Percentiles rank a stretch among this genome's conserved stretches.
These are phyloP conservation scores for Urophycis tenuis DNA, from an alignment of 2,797 vertebrate genomes.

Conservation along the genomic window DNA sequence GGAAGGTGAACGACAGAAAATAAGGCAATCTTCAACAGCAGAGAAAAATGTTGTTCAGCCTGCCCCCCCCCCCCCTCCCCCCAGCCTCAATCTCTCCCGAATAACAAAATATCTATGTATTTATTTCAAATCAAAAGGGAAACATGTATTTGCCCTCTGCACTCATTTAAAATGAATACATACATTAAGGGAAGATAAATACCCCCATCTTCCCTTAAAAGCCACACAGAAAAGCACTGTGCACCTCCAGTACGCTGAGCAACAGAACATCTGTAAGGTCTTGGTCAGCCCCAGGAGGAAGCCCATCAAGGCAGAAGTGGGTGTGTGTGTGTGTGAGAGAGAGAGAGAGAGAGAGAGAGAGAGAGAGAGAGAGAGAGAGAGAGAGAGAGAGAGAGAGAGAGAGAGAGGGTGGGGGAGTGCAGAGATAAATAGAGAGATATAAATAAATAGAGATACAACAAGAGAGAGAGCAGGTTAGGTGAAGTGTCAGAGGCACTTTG, in stretches of 20 bases:
- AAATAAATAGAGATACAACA: slow-evolving; percentile 40
- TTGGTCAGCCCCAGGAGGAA: slow-evolving; percentile 18
- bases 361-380: neutral
- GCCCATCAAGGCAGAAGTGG: slow-evolving; percentile 35
- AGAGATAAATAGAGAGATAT: slow-evolving; percentile 36
- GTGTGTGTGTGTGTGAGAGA: neutral
- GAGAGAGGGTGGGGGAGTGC: slow-evolving; percentile 45
- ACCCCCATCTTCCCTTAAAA: neutral
- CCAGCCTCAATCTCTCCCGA: neutral
- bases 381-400: slow-evolving; percentile 31
- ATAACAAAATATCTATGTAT: neutral
- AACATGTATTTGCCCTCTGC: neutral
- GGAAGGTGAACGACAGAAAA: neutral
- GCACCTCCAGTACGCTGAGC: slow-evolving; percentile 34
- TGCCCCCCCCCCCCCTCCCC: neutral
- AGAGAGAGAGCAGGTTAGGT: slow-evolving; percentile 27
- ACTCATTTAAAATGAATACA: too few species aligned
- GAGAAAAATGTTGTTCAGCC: neutral
- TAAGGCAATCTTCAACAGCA: slow-evolving; percentile 2
- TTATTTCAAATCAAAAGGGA: neutral
- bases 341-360: neutral
- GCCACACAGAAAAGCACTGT: neutral
- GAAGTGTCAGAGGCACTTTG: slow-evolving; percentile 54
- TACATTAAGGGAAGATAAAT: too few species aligned
- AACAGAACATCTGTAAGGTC: slow-evolving; percentile 10